Base-by-base conservation (phyloP, 64 coral and sea anemone species). In the Trachythela sp. region DNA sequence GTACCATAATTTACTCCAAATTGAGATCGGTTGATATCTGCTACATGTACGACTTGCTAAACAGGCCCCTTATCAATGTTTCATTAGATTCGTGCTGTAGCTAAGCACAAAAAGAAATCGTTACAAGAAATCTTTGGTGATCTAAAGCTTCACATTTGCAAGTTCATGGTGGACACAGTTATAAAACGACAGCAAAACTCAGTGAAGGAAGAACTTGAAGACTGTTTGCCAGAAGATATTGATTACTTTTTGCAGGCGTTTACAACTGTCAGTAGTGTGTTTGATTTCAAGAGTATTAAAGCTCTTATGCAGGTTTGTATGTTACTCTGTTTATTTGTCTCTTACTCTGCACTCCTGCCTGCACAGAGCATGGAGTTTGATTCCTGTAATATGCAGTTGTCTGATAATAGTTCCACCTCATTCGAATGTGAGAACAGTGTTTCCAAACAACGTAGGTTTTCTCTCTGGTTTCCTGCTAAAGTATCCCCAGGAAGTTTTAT, bases 61-160 rank as follows among this genome's bases (percentile, higher is more conserved):
- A 45, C 11, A 45, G 11, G 11, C 4, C 42, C 42, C n/a, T n/a
- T n/a, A n/a, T n/a, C n/a, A n/a, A 8, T 52, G 8, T 64, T 39
- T n/a, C 38, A 48, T 35, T 42, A 98, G 95, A 94, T 98, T 39
- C 95, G 90, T n/a, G 95, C 92, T 87, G 90, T 98, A 22, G 95
- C 95, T 1, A 92, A 91, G 32, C 89, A 77, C 86, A 93, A 92
- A 30, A 86, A 85, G 26, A 98, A 98, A 43, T 83, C 85, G 9
- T 43, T 92, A n/a, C 85, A 92, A 8, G 93, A 88, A 33, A 15
- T 98, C 2, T 98, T 98, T 87, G 88, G 88, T 43, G 88, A 91
- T 8, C 92, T 93, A 39, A 98, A 98, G 86, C 93, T 92, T 67
- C 86, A 89, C 6, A 97, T 97, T 50, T 97, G 95, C 86, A 94